Conservation (phyloP, 1,140 invertebrate genomes). For the Cydia splendana region DNA sequence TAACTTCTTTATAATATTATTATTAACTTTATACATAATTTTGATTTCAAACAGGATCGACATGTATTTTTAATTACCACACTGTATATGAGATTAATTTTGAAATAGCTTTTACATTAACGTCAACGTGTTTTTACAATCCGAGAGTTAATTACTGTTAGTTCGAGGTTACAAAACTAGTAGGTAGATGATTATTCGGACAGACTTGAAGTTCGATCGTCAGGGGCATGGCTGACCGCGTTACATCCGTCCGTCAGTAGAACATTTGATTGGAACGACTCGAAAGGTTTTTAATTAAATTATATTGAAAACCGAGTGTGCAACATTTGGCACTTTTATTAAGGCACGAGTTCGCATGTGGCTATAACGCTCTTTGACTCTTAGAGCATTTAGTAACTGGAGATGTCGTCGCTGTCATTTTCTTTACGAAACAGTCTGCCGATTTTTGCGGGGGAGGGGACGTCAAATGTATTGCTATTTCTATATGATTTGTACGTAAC, state of each 20-base stretch:
- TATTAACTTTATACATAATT: background rate
- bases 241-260: constrained; percentile 59
- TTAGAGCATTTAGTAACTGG: no score
- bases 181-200: background rate
- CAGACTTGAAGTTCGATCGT: background rate
- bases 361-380: background rate
- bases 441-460: no score
- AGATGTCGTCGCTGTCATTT: no score
- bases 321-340: background rate
- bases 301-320: constrained; percentile 33
- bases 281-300: constrained; percentile 38
- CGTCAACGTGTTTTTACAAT: no score
- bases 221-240: constrained; percentile 35
- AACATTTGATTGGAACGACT: constrained; percentile 48
- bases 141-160: background rate
- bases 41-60: background rate
- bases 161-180: background rate
- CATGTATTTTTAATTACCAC: background rate
- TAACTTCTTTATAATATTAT: no score
- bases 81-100: no score
- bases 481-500: no score
- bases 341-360: background rate
- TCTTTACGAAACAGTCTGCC: no score
- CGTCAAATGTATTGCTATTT: no score
- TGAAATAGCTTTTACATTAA: background rate